A percentile compares a stretch with the other conserved stretches of the same genome.
These are phyloP conservation scores for Orestias chungarensis DNA, from an alignment of 2,797 vertebrate species.

Conservation along the genomic window DNA sequence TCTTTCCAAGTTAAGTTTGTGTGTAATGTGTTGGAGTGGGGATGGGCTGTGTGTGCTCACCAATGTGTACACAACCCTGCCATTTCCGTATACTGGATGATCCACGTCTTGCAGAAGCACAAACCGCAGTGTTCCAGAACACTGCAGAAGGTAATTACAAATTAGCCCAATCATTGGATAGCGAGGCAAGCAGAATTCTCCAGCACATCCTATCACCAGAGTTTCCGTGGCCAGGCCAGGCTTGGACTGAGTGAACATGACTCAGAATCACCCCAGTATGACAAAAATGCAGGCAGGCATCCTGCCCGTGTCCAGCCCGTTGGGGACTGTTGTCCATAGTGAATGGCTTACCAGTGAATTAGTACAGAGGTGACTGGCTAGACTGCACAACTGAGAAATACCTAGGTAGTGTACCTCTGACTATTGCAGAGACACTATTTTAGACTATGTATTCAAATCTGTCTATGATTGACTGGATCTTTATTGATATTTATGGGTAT, in stretches of 20 bases:
- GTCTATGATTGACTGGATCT: neutral
- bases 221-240: constrained; percentile 57
- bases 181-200: constrained; percentile 60
- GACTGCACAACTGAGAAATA: constrained; percentile 17
- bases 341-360: constrained; percentile 61
- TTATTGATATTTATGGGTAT: neutral
- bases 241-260: constrained; percentile 71
- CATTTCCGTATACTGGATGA: constrained; percentile 68
- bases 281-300: constrained; percentile 61
- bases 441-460: constrained; percentile 3
- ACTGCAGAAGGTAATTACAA: constrained; percentile 80
- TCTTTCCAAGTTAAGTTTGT: constrained; percentile 20
- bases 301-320: constrained; percentile 44
- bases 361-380: constrained; percentile 60
- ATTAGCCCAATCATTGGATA: constrained; percentile 75
- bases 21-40: constrained; percentile 1
- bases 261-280: constrained; percentile 60
- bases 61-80: constrained; percentile 38
- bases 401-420: constrained; percentile 7
- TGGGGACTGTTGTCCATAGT: constrained; percentile 58
- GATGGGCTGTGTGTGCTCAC: constrained; percentile 15
- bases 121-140: constrained; percentile 80
- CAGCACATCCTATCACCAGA: constrained; percentile 66
- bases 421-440: neutral
- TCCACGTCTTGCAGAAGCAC: constrained; percentile 68